A percentile compares a stretch with the other conserved stretches of the same genome.
These are phyloP conservation scores for Synanthedon formicaeformis DNA, from an alignment of 2,888 invertebrate species.

Conservation along the genomic window DNA sequence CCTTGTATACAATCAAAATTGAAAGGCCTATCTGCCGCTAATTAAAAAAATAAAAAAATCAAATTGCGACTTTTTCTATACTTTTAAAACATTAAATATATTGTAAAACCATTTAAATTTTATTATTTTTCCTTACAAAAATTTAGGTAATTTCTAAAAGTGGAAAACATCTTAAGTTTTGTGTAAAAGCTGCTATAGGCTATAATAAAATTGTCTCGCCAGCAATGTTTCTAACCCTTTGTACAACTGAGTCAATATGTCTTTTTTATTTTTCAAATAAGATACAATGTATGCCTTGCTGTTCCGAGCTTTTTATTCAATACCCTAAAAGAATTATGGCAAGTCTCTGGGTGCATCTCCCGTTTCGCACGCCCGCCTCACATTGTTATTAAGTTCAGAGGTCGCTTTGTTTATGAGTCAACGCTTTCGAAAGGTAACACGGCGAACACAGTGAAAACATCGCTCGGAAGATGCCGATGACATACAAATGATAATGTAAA, in stretches of 20 bases:
- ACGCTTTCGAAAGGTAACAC: constrained; percentile 67
- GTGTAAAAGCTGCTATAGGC: too few relatives aligned
- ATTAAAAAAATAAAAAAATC: neutral
- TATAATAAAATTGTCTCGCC: too few relatives aligned
- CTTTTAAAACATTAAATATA: too few relatives aligned
- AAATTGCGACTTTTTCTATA: neutral
- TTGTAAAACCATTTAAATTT: too few relatives aligned
- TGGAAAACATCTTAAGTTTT: too few relatives aligned
- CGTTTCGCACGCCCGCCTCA: constrained; percentile 66
- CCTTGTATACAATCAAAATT: constrained; percentile 24
- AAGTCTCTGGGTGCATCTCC: constrained; percentile 58
- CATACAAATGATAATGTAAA: constrained; percentile 66
- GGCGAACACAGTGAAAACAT: constrained; percentile 57
- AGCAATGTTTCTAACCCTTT: too few relatives aligned
- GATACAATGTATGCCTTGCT: too few relatives aligned
- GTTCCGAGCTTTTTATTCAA: too few relatives aligned
- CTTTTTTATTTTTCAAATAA: too few relatives aligned
- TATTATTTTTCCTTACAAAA: too few relatives aligned
- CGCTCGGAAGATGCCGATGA: constrained; percentile 46
- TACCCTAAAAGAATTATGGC: constrained; percentile 55
- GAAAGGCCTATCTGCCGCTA: neutral
- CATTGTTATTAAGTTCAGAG: constrained; percentile 69
- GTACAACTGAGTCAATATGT: too few relatives aligned
- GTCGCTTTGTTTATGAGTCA: constrained; percentile 66
- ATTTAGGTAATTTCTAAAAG: too few relatives aligned